These are phyloP conservation scores for Falco biarmicus DNA, from an alignment of 2,797 vertebrate species.

Conservation along the genomic window DNA sequence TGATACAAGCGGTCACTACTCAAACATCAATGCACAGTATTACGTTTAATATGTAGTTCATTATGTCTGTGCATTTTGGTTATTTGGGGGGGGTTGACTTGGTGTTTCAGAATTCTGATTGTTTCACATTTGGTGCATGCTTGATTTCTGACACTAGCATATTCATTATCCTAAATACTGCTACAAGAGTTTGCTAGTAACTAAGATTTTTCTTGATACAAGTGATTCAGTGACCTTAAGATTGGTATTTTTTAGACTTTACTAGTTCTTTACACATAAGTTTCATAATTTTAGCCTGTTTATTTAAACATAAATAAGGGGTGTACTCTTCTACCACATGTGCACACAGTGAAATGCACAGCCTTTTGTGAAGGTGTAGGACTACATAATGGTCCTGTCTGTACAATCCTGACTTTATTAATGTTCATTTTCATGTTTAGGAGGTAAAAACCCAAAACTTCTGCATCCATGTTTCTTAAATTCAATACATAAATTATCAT, in stretches of 20 bases:
- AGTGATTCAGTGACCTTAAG: background rate
- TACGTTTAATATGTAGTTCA: background rate
- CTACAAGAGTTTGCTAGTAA: background rate
- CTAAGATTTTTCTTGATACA: background rate
- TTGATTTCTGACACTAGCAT: background rate
- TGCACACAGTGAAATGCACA: background rate
- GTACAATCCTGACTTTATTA: background rate
- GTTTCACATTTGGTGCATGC: background rate
- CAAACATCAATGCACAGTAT: background rate
- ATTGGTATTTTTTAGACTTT: background rate
- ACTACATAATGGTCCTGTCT: background rate
- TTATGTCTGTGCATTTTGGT: background rate
- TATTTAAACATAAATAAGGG: background rate
- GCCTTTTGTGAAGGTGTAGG: background rate
- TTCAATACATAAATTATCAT: background rate
- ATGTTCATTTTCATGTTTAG: background rate
- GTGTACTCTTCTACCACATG: background rate
- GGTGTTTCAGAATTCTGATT: background rate
- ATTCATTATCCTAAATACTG: background rate
- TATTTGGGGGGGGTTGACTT: background rate
- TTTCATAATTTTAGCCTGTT: background rate
- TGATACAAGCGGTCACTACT: background rate
- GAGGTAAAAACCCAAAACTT: background rate
- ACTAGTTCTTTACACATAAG: background rate
- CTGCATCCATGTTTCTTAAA: background rate